A percentile compares a stretch with the other conserved stretches of the same genome.
Evolutionary conservation across 2,888 invertebrate species (phyloP).

Genomic region (Gastracanthus pulcherrimus): DNA sequence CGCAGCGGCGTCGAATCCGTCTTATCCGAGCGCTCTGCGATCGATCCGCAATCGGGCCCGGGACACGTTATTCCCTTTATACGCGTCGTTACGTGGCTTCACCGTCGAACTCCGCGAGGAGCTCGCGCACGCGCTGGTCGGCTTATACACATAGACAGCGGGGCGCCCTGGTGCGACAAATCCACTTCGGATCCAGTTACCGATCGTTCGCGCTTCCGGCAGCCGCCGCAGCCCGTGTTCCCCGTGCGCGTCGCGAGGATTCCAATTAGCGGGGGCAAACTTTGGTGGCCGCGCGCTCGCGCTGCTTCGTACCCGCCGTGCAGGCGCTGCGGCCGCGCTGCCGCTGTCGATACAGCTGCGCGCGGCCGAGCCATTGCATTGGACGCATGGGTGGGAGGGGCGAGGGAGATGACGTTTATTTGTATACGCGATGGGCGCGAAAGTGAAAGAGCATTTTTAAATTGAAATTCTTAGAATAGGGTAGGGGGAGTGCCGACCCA

Average conservation of each 20-base stretch:
- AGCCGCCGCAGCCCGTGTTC: background rate
- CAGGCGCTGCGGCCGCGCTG: background rate
- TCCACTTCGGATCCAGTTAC: slow-evolving; percentile 25
- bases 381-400: background rate
- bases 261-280: slow-evolving; percentile 35
- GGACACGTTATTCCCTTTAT: background rate
- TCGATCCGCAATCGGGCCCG: slow-evolving; percentile 10
- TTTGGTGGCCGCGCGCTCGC: background rate
- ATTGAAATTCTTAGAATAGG: too few relatives aligned
- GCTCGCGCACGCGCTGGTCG: background rate
- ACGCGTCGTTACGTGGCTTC: slow-evolving; percentile 33
- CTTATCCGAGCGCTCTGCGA: background rate
- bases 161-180: background rate
- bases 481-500: too few relatives aligned
- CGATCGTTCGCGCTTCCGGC: slow-evolving; percentile 19
- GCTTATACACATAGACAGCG: too few relatives aligned
- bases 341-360: background rate
- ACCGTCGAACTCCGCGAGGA: background rate
- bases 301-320: background rate
- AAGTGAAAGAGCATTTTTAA: too few relatives aligned
- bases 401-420: background rate
- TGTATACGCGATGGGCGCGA: background rate
- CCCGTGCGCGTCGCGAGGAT: too few relatives aligned
- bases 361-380: background rate
- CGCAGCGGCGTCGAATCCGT: background rate